Conservation (phyloP, 2,797 vertebrate genomes). For the Hydrolagus colliei region DNA sequence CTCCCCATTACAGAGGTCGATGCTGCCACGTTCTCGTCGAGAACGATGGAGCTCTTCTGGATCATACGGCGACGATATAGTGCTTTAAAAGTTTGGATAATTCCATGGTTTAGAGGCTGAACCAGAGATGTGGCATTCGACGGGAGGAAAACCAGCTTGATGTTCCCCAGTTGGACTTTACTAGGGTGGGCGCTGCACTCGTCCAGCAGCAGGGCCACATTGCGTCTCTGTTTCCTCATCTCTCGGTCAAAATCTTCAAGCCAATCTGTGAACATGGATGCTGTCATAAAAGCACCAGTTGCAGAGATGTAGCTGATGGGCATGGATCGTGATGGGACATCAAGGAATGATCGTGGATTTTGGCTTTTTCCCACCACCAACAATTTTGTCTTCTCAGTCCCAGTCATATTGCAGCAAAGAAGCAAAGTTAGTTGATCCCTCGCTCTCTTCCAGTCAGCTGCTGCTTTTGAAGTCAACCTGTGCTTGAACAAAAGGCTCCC, state of each 20-base stretch:
- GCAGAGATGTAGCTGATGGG: slow-evolving; percentile 41
- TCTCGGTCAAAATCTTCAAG: slow-evolving; percentile 43
- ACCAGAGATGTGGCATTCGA: slow-evolving; percentile 15
- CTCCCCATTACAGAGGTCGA: background rate
- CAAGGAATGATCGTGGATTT: slow-evolving; percentile 39
- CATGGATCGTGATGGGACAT: slow-evolving; percentile 38
- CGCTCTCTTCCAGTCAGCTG: background rate
- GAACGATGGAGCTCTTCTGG: slow-evolving; percentile 37
- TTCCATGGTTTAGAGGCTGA: slow-evolving; percentile 39
- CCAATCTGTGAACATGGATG: slow-evolving; percentile 41
- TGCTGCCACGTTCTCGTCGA: background rate
- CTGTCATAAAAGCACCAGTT: slow-evolving; percentile 34
- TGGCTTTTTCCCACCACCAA: slow-evolving; percentile 36
- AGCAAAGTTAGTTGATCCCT: slow-evolving; percentile 37
- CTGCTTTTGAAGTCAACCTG: background rate
- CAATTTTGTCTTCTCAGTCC: slow-evolving; percentile 43
- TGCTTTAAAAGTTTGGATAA: slow-evolving; percentile 44
- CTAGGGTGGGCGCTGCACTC: slow-evolving; percentile 7
- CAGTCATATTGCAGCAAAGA: slow-evolving; percentile 43
- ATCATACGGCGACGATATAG: slow-evolving; percentile 44
- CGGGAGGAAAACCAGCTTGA: slow-evolving; percentile 41
- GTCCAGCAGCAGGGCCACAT: slow-evolving; percentile 44
- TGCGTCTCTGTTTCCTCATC: slow-evolving; percentile 43
- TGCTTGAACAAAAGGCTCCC: background rate
- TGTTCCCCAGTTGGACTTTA: slow-evolving; percentile 36